phyloP scores from a whole-genome alignment of 2,888 invertebrate species.

The Tetranychus truncatus region DNA sequence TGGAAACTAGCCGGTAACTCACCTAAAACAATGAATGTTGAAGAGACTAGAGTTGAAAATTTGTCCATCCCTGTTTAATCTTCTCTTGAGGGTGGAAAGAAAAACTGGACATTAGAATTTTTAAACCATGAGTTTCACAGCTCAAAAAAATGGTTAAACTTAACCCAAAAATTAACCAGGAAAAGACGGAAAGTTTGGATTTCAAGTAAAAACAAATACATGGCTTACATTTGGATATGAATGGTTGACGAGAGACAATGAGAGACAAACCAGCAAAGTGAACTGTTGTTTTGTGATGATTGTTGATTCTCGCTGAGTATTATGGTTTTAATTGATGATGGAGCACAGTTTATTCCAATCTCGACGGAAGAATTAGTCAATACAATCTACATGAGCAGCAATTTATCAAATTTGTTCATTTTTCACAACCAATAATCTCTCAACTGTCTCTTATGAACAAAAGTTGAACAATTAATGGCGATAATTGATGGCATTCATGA shows the following conservation, averaged over 20 bases:
- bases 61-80: not conserved
- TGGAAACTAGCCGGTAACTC: not conserved
- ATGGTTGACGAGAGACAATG: no score
- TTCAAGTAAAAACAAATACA: no score
- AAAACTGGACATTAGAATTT: not conserved
- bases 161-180: no score
- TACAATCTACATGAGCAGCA: not conserved
- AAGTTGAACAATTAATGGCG: no score
- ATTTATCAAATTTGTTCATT: not conserved
- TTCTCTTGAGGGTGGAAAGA: not conserved
- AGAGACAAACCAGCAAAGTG: no score
- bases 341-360: not conserved
- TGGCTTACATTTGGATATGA: no score
- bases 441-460: not conserved
- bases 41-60: not conserved
- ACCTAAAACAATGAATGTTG: not conserved
- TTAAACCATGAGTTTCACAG: no score
- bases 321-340: not conserved
- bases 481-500: no score
- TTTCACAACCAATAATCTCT: not conserved
- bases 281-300: not conserved
- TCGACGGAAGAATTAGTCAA: not conserved
- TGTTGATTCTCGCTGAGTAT: not conserved
- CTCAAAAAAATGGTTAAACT: no score
- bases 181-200: no score